Conservation (phyloP, 1,140 invertebrate genomes). For the Pteromalus puparum region DNA sequence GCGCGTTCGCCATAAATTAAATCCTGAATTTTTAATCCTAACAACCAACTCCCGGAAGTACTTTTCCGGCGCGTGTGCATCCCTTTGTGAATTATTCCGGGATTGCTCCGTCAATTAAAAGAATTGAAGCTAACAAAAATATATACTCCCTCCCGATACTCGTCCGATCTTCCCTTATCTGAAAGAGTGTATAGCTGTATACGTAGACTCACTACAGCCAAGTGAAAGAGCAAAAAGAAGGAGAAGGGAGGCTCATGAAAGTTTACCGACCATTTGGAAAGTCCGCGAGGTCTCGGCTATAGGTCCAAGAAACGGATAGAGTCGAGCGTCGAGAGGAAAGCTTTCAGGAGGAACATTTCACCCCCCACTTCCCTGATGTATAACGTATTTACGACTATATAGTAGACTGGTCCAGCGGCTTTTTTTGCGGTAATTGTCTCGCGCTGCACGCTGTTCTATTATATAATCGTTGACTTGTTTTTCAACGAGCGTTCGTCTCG, state of each 20-base stretch:
- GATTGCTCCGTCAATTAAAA: background rate
- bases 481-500: too few relatives aligned
- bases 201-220: background rate
- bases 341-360: constrained; percentile 44
- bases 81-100: too few relatives aligned
- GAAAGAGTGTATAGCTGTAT: background rate
- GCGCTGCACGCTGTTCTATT: background rate
- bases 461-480: too few relatives aligned
- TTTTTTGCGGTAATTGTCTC: constrained; percentile 29
- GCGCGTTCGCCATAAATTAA: too few relatives aligned
- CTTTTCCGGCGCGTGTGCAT: too few relatives aligned
- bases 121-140: constrained; percentile 24
- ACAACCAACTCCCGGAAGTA: too few relatives aligned
- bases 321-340: constrained; percentile 5
- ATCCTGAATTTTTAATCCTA: too few relatives aligned
- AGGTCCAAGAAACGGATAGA: constrained; percentile 16
- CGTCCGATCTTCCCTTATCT: background rate
- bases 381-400: constrained; percentile 50
- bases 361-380: background rate
- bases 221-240: background rate
- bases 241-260: constrained; percentile 47
- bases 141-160: constrained; percentile 11
- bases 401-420: background rate
- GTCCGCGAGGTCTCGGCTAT: constrained; percentile 35
- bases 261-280: constrained; percentile 51